Evolutionary conservation across 1,140 invertebrate species (phyloP), one percentile per base, ranked within the genome.

Genomic region (Magallana gigas): DNA sequence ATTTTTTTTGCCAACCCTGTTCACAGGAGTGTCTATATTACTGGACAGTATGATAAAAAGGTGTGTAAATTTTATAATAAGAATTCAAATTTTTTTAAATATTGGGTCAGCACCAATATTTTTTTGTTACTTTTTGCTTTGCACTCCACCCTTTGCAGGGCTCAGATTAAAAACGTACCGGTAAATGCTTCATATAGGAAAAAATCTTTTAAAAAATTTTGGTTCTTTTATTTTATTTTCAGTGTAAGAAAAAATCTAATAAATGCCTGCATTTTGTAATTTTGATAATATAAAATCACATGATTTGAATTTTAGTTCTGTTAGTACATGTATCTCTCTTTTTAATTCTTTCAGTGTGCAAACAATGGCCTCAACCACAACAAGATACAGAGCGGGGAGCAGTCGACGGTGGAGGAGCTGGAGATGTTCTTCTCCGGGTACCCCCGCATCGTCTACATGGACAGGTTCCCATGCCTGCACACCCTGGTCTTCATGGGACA

Each of bases 351-450:
- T 85, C 82, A 94, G 94, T 94, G 94, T 90, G 82, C 90, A 16
- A 91, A 89, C 57, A 94, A 94, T 94, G 94, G 94, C 36, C 81
- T 94, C 36, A 92, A 90, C 83, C 92, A 90, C 87, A 89, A 86
- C 82, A 92, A 92, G 60, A 64, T 94, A 23, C 64, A 84, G 11
- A 83, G 87, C 71, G 91, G 86, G 57, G 92, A 93, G 58, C 91
- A 91, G 62, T 88, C 86, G 71, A 82, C 85, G 29, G 84, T 91
- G 48, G 83, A 90, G 62, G 85, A 90, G 8, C 62, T 94, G 60
- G 94, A 94, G 87, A 94, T 94, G 93, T 94, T 94, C 85, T 94
- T 94, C 87, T 93, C 93, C 80, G 94, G 94, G 3, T 93, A 90
- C 85, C 92, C 93, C 14, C 85, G 89, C 23, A 90, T 94, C 9